phyloP scores from a whole-genome alignment of 2,797 vertebrate genomes.

The Peromyscus eremicus region DNA sequence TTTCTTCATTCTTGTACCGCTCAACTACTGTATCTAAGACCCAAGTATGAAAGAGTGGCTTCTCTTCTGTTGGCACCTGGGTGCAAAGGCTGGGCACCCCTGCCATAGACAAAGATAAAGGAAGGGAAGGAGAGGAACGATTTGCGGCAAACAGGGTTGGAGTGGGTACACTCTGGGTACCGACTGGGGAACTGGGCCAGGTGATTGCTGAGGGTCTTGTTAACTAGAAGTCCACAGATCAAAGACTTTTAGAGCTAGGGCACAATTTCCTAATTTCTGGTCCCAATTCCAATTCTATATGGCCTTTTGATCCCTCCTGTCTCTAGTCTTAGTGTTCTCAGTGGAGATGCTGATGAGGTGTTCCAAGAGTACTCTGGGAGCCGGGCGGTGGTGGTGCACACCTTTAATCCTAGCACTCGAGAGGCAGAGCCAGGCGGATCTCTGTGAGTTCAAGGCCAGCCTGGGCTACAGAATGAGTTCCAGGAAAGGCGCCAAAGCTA shows the following conservation, averaged over 20 bases:
- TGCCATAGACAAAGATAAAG: neutral
- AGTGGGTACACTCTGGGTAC: neutral
- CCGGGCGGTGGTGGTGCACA: too few relatives aligned
- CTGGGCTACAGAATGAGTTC: too few relatives aligned
- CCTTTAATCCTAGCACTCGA: too few relatives aligned
- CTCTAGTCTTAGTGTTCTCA: constrained; percentile 17
- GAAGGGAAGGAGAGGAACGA: neutral
- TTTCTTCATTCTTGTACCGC: neutral
- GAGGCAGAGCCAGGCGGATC: too few relatives aligned
- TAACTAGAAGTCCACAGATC: neutral
- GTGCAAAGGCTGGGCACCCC: neutral
- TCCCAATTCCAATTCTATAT: neutral
- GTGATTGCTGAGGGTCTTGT: neutral
- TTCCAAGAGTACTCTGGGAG: neutral
- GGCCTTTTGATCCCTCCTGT: constrained; percentile 1
- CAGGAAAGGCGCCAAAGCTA: too few relatives aligned
- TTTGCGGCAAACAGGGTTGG: neutral
- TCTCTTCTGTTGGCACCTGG: neutral
- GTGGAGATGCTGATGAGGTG: neutral
- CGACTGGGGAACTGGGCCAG: neutral
- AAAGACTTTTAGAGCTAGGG: neutral
- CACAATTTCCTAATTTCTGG: neutral
- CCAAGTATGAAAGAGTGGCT: neutral
- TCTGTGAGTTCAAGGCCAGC: too few relatives aligned
- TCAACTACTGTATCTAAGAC: neutral